Conservation (phyloP, 2,888 invertebrate species). For the Synergus umbraculus region DNA sequence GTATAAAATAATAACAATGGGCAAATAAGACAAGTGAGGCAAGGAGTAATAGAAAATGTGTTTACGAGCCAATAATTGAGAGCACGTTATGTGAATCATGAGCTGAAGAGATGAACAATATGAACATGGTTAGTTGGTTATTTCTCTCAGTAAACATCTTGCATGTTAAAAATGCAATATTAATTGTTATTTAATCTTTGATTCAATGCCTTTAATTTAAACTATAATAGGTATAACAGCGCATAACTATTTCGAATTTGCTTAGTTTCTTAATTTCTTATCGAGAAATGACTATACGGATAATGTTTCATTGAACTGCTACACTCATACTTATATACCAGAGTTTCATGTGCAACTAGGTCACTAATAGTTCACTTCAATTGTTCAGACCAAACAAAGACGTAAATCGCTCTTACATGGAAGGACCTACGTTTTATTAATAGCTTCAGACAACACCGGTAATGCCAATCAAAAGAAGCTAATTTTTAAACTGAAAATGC, state of each 20-base stretch:
- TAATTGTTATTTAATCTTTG: neutral
- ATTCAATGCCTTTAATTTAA: neutral
- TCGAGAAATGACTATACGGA: neutral
- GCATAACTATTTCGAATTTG: neutral
- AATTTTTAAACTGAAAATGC: neutral
- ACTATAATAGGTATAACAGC: too few relatives aligned
- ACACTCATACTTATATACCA: neutral
- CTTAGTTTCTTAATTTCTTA: neutral
- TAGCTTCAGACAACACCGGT: neutral
- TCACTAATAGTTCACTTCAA: conserved; percentile 11
- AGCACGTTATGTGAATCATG: conserved; percentile 17
- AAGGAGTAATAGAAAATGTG: neutral
- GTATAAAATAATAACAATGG: neutral
- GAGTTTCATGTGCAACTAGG: neutral
- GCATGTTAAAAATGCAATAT: neutral
- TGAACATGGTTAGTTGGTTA: neutral
- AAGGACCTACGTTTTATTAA: neutral
- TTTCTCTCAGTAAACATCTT: conserved; percentile 13
- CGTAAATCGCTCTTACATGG: neutral
- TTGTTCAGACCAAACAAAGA: conserved; percentile 6
- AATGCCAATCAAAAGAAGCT: neutral
- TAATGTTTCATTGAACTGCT: conserved; percentile 17
- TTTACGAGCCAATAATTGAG: conserved; percentile 19
- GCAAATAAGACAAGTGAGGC: neutral
- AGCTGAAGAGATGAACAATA: neutral